phyloP scores from a whole-genome alignment of 2,888 invertebrate genomes.

The Catocala nupta region DNA sequence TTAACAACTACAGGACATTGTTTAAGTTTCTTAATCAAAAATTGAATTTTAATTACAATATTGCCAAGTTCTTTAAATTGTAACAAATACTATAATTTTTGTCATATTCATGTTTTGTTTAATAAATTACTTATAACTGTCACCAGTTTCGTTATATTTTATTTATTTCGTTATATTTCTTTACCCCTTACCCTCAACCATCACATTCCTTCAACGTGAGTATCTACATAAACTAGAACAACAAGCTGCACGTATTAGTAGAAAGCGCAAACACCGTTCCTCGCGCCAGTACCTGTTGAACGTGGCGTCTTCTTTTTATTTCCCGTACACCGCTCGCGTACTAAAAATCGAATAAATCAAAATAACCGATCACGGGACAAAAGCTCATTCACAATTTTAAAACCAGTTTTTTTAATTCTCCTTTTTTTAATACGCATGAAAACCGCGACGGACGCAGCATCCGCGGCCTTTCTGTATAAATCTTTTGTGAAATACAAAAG shows the following conservation, averaged over 20 bases:
- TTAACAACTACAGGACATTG: no score
- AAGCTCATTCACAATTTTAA: constrained; percentile 77
- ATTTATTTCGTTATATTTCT: no score
- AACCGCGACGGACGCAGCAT: constrained; percentile 77
- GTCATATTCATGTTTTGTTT: no score
- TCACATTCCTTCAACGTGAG: no score
- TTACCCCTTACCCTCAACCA: no score
- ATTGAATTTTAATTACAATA: no score
- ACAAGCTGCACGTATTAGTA: background rate
- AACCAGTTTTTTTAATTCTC: constrained; percentile 76
- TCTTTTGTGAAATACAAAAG: constrained; percentile 78
- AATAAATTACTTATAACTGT: no score
- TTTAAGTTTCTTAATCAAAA: no score
- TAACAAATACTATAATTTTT: no score
- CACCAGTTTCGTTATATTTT: no score
- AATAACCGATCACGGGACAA: constrained; percentile 84
- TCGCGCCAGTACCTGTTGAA: constrained; percentile 80
- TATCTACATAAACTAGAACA: no score
- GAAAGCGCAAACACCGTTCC: constrained; percentile 55
- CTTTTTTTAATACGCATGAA: constrained; percentile 64
- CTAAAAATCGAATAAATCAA: constrained; percentile 87
- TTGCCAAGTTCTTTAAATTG: no score
- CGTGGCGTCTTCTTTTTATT: constrained; percentile 77
- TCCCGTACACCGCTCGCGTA: constrained; percentile 71
- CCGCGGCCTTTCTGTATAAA: constrained; percentile 79